Evolutionary conservation across 2,797 vertebrate species (phyloP), one percentile per base, ranked within the genome.

Genomic region (Xyrichtys novacula): DNA sequence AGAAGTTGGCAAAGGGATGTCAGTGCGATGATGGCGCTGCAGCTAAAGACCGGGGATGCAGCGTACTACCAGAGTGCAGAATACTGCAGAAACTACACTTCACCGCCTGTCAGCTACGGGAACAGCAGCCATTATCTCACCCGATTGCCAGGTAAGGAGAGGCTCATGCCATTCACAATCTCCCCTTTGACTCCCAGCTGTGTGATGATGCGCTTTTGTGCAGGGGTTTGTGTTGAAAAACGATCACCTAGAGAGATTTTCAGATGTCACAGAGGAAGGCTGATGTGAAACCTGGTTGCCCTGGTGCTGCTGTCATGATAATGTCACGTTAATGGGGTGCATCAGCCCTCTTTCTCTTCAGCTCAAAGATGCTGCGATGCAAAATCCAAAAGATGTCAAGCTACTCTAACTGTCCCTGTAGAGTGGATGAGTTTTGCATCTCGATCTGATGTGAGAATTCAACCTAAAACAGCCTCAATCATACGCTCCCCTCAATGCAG

Each of bases 21-120:
- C 74, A 85, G 83, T 79, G 85, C 77, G 75, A 93, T 93, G 93
- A 95, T 95, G 94, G 92, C 94, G 93, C 86, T 95, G 90, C 92
- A 94, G 83, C 91, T 94, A 38, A 92, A 88, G 81, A 92, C 79
- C 76, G 88, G 85, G 70, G 91, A 92, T 90, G 91, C 87, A 25
- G 71, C 90, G 25, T 93, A 90, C 81, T 93, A 92, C 84, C 92
- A 92, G 85, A 85, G 88, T 68, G 89, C 89, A 56, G 84, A 90
- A 1, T 94, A 84, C 77, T 94, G 89, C 90, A 91, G 87, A 80
- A 85, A 90, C 76, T 93, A 91, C 80, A 89, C 71, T 5, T 85
- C 91, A 7, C 87, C 87, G 60, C 83, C 89, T 53, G 77, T 92
- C 72, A 84, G 76, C 80, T 94, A 92, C 83, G 80, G 85, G 65